Evolutionary conservation across 2,888 invertebrate species (phyloP).

Genomic region (Rhamphomyia laevipes): DNA sequence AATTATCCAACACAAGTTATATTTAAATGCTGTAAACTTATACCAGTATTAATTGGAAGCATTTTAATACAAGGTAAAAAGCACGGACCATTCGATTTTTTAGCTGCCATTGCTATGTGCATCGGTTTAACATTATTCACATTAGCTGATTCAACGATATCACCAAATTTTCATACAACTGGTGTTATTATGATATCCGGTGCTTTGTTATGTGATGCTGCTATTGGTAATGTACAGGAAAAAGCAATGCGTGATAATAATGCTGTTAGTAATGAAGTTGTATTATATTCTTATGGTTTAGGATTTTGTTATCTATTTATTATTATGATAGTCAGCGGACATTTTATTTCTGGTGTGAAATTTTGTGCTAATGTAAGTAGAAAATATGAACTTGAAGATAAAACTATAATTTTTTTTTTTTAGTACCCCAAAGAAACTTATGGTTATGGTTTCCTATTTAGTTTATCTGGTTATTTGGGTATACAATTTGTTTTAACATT

Average conservation of each 20-base stretch:
- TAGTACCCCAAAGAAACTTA: constrained; percentile 66
- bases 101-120: constrained; percentile 78
- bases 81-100: constrained; percentile 71
- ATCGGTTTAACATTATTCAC: constrained; percentile 84
- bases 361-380: constrained; percentile 63
- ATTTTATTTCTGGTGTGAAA: constrained; percentile 57
- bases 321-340: constrained; percentile 60
- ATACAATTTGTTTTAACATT: constrained; percentile 85
- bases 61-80: constrained; percentile 83
- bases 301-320: constrained; percentile 72
- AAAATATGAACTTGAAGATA: too few species aligned
- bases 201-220: constrained; percentile 86
- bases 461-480: constrained; percentile 82
- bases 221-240: constrained; percentile 95
- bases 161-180: constrained; percentile 57
- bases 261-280: constrained; percentile 83
- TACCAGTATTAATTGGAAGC: constrained; percentile 90
- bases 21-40: constrained; percentile 94
- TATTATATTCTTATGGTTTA: constrained; percentile 81
- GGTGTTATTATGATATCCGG: constrained; percentile 67
- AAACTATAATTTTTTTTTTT: constrained; percentile 20
- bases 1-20: constrained; percentile 97
- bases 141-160: constrained; percentile 62
- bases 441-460: constrained; percentile 74
- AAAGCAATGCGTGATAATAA: constrained; percentile 78